Base-by-base conservation (phyloP, 2,888 invertebrate genomes). In the Troides aeacus region DNA sequence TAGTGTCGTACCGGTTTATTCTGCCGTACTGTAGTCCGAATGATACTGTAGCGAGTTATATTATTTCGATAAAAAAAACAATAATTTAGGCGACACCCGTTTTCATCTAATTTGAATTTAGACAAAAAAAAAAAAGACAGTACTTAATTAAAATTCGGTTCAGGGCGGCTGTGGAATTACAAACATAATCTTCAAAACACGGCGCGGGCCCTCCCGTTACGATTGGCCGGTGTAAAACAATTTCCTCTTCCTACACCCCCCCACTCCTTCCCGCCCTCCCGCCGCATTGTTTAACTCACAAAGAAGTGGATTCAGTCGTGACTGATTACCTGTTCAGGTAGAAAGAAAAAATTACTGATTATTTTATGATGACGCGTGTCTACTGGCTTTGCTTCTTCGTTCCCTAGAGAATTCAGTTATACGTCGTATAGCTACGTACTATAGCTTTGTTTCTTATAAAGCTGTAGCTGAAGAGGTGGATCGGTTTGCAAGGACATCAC, bases 251-350 rank as follows among this genome's bases (percentile, higher is more conserved):
- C 56, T 30, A 10, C n/a, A n/a, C n/a, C 39, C 12, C 42, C 39
- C 42, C 42, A 8, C 8, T 12, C 23, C 42, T 42, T 23, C 53
- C 42, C 36, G 5, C 30, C 30, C 30, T 30, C 3, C 30, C 30
- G 30, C 3, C 57, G 24, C 64, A 67, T 70, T 70, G 64, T 70
- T 70, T 70, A 46, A 64, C 18, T 61, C 23, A 56, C 59, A 63
- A 61, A 70, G 57, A 59, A 17, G 30, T 57, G 46, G 57, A 58
- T 63, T 59, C 39, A 53, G 36, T 63, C 63, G 39, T 66, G 59
- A 63, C 63, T 70, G 66, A 66, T 66, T 62, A 66, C 59, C 50
- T 50, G 59, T 39, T 62, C 62, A 65, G 23, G 62, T 70, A 59
- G 62, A 50, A 53, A 42, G 61, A 3, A 59, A 65, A 64, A 58